Evolutionary conservation across 2,113 vertebrate species (phyloP).

Genomic region (Callipepla squamata): DNA sequence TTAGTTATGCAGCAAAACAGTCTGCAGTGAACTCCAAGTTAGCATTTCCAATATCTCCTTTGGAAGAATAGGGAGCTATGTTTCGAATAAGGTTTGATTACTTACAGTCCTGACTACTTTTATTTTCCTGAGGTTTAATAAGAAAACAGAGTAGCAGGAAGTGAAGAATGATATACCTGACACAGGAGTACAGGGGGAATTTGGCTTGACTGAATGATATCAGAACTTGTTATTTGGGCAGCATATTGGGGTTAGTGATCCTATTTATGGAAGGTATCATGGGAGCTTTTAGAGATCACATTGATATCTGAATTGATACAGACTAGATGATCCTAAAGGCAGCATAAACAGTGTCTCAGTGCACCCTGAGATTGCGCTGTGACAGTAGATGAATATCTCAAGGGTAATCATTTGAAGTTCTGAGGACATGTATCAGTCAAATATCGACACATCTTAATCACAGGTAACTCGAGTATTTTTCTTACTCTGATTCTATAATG

Average conservation of each 20-base stretch:
- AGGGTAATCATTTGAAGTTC: conserved; percentile 5
- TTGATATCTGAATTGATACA: conserved; percentile 32
- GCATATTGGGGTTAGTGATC: conserved; percentile 46
- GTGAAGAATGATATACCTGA: neutral
- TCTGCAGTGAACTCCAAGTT: neutral
- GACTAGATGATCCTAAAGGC: conserved; percentile 13
- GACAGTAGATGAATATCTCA: neutral
- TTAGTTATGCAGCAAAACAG: neutral
- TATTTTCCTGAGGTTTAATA: neutral
- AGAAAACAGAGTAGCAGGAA: neutral
- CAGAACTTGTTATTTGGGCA: conserved; percentile 28
- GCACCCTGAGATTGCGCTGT: neutral
- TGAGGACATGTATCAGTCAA: neutral
- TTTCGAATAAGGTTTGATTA: neutral
- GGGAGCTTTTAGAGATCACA: neutral
- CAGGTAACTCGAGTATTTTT: rapidly evolving
- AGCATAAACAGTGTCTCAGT: neutral
- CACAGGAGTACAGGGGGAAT: neutral
- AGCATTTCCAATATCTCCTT: neutral
- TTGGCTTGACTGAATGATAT: conserved; percentile 7
- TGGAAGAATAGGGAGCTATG: neutral
- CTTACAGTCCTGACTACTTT: neutral
- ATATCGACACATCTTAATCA: neutral
- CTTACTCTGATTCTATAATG: neutral
- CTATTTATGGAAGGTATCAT: conserved; percentile 4